A percentile compares a stretch with the other conserved stretches of the same genome.
These are phyloP conservation scores for Conomelus anceps DNA, from an alignment of 2,888 invertebrate species.

Conservation along the genomic window DNA sequence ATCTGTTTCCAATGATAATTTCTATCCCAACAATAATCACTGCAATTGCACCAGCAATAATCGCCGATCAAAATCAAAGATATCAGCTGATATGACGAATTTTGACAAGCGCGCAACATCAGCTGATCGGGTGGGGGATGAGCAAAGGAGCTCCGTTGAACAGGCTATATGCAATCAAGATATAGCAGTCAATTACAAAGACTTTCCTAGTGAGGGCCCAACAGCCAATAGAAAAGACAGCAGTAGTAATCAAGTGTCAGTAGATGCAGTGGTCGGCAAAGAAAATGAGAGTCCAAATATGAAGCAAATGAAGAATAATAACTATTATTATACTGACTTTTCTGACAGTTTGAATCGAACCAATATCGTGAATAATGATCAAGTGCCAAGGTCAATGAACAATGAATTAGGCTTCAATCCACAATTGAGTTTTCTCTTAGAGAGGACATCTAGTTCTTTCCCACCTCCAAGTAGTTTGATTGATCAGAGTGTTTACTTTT, in stretches of 20 bases:
- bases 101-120: not conserved
- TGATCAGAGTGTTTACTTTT: not conserved
- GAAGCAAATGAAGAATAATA: not conserved
- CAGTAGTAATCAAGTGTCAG: not conserved
- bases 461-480: not conserved
- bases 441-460: not conserved
- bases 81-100: not conserved
- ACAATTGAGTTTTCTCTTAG: not conserved
- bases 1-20: not conserved
- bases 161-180: no score
- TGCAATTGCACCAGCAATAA: not conserved
- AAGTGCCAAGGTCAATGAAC: not conserved
- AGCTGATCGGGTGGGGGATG: not conserved
- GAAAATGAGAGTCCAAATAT: not conserved
- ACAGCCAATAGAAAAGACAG: not conserved
- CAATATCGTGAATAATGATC: not conserved
- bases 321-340: not conserved
- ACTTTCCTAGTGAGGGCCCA: not conserved
- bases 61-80: not conserved
- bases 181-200: not conserved
- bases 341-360: not conserved
- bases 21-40: not conserved
- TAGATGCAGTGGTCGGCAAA: not conserved
- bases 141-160: no score
- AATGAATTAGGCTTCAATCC: not conserved